These are phyloP conservation scores for Drosophila sordidula DNA, from an alignment of 2,888 invertebrate genomes.

Conservation along the genomic window DNA sequence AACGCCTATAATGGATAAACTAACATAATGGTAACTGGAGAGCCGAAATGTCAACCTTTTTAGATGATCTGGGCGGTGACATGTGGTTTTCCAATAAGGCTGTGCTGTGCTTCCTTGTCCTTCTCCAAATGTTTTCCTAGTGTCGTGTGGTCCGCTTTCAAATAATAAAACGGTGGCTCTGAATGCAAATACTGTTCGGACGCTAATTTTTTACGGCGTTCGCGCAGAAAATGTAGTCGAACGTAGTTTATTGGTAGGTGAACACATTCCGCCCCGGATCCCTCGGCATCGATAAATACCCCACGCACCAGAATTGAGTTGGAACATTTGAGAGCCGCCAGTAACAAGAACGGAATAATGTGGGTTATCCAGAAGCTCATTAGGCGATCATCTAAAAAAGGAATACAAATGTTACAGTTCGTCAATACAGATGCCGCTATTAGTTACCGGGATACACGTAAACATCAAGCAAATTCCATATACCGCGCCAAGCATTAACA, in stretches of 20 bases:
- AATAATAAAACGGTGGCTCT: conserved; percentile 61
- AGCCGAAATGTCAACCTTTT: conserved; percentile 14
- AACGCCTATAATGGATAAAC: conserved; percentile 51
- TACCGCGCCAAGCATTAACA: conserved; percentile 94
- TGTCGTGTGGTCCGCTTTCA: conserved; percentile 58
- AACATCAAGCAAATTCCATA: conserved; percentile 92
- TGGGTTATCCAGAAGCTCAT: conserved; percentile 93
- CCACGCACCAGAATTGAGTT: conserved; percentile 95
- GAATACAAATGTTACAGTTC: not conserved
- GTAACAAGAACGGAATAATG: conserved; percentile 89
- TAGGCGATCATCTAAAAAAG: conserved; percentile 87
- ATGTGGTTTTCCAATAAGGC: conserved; percentile 74
- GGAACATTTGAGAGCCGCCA: conserved; percentile 93
- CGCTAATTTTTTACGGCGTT: conserved; percentile 87
- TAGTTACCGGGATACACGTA: conserved; percentile 90
- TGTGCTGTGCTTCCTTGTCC: conserved; percentile 77
- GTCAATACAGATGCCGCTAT: not conserved
- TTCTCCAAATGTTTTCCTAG: conserved; percentile 55
- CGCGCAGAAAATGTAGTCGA: conserved; percentile 90
- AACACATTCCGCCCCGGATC: conserved; percentile 92
- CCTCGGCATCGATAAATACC: conserved; percentile 94
- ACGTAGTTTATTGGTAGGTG: conserved; percentile 94
- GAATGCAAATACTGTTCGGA: conserved; percentile 23
- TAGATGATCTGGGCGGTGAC: conserved; percentile 68
- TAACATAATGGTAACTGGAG: conserved; percentile 12